A percentile compares a stretch with the other conserved stretches of the same genome.
Evolutionary conservation across 2,888 invertebrate species (phyloP).

Genomic region (Sarcophaga subvicina): DNA sequence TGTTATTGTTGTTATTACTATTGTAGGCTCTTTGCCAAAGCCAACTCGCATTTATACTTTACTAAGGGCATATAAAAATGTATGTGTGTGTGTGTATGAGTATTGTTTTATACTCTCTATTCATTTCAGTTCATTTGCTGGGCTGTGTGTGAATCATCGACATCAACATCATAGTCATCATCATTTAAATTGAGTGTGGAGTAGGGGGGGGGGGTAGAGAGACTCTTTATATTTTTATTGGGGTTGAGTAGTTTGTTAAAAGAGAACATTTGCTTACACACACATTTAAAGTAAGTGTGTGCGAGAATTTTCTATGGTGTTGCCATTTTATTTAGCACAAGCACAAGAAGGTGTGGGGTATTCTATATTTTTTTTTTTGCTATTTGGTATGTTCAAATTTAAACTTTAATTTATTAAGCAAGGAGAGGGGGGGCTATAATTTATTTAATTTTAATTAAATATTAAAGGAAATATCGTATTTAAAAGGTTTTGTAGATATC

Average conservation of each 20-base stretch:
- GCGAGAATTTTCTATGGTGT: slow-evolving; percentile 8
- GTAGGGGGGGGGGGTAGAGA: not conserved
- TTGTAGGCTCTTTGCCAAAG: slow-evolving; percentile 4
- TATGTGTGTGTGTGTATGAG: slow-evolving; percentile 5
- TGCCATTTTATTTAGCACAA: not conserved
- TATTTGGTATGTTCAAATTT: not conserved
- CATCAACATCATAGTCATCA: slow-evolving; percentile 37
- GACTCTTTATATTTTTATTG: slow-evolving; percentile 60
- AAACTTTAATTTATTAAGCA: not conserved
- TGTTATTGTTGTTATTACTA: not conserved
- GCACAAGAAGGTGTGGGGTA: not conserved
- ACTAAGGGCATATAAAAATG: not conserved
- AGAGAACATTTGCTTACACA: slow-evolving; percentile 24
- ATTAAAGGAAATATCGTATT: not conserved
- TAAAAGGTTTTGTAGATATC: not conserved
- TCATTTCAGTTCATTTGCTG: slow-evolving; percentile 79
- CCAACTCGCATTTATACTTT: not conserved
- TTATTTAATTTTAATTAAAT: not conserved
- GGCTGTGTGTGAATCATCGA: slow-evolving; percentile 78
- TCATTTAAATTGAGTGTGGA: not conserved
- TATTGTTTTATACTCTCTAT: slow-evolving; percentile 69
- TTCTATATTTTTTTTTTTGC: not conserved
- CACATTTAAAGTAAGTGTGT: not conserved
- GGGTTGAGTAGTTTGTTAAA: slow-evolving; percentile 59
- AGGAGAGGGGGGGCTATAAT: not conserved